phyloP scores from a whole-genome alignment of 1,140 invertebrate genomes.

The Oreohelix idahoensis region DNA sequence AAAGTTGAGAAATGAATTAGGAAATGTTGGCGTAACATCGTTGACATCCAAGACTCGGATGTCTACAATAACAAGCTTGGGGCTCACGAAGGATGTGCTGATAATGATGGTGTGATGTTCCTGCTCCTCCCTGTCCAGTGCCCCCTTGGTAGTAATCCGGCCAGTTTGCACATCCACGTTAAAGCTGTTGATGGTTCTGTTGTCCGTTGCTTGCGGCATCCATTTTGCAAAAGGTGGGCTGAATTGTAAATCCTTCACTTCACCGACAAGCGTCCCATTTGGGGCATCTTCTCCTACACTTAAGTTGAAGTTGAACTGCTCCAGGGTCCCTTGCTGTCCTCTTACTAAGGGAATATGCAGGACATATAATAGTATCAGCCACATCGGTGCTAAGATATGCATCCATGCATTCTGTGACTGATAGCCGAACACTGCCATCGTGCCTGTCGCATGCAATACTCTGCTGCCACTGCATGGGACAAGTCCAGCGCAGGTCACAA shows the following conservation, averaged over 20 bases:
- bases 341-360: neutral
- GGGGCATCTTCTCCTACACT: slow-evolving; percentile 14
- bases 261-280: slow-evolving; percentile 13
- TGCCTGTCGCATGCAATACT: neutral
- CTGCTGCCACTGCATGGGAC: neutral
- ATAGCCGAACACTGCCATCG: neutral
- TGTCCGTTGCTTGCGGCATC: slow-evolving; percentile 18
- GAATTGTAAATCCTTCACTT: neutral
- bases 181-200: slow-evolving; percentile 28
- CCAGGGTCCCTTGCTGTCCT: neutral
- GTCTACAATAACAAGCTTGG: slow-evolving; percentile 16
- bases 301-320: slow-evolving; percentile 22
- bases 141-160: slow-evolving; percentile 15
- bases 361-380: neutral
- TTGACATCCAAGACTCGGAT: slow-evolving; percentile 36
- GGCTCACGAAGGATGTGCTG: neutral
- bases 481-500: neutral
- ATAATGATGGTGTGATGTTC: slow-evolving; percentile 33
- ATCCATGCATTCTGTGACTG: neutral
- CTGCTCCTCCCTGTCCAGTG: slow-evolving; percentile 22
- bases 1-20: neutral
- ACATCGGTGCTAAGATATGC: neutral
- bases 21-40: slow-evolving; percentile 17
- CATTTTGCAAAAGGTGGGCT: slow-evolving; percentile 20
- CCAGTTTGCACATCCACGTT: slow-evolving; percentile 12